Evolutionary conservation across 2,888 invertebrate genomes (phyloP).

Genomic region (Acleris emargana): DNA sequence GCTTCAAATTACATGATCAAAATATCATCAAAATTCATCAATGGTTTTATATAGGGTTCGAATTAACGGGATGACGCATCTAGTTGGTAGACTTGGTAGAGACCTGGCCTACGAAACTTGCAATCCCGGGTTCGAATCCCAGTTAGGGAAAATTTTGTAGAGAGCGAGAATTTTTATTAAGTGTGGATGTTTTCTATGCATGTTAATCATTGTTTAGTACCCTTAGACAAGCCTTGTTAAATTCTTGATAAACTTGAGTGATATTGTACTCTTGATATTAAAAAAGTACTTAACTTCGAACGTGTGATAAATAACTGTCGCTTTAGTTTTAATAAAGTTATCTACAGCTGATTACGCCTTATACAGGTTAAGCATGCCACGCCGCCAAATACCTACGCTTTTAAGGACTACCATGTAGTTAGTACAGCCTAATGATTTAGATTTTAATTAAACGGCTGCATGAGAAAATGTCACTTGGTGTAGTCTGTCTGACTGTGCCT

Average conservation of each 20-base stretch:
- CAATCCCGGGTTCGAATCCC: too few relatives aligned
- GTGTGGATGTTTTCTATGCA: too few relatives aligned
- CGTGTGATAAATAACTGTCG: not conserved
- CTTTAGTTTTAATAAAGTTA: conserved; percentile 48
- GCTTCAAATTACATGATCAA: too few relatives aligned
- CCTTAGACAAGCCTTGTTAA: conserved; percentile 4
- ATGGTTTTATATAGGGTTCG: too few relatives aligned
- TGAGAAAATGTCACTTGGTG: not conserved
- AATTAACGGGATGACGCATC: too few relatives aligned
- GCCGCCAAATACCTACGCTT: conserved; percentile 45
- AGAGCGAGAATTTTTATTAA: too few relatives aligned
- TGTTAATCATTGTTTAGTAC: conserved; percentile 8
- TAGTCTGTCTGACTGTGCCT: not conserved
- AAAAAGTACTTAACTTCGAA: not conserved
- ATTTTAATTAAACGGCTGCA: conserved; percentile 14
- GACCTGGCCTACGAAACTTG: too few relatives aligned
- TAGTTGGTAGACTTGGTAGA: too few relatives aligned
- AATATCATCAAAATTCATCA: too few relatives aligned
- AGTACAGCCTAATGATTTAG: not conserved
- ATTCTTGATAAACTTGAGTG: not conserved
- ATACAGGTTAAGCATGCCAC: conserved; percentile 48
- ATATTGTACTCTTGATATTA: not conserved
- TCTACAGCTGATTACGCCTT: conserved; percentile 43
- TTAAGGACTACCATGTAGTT: conserved; percentile 41
- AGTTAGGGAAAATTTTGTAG: too few relatives aligned